These are phyloP conservation scores for Petrocephalus zakoni DNA, from an alignment of 2,113 vertebrate genomes.

Conservation along the genomic window DNA sequence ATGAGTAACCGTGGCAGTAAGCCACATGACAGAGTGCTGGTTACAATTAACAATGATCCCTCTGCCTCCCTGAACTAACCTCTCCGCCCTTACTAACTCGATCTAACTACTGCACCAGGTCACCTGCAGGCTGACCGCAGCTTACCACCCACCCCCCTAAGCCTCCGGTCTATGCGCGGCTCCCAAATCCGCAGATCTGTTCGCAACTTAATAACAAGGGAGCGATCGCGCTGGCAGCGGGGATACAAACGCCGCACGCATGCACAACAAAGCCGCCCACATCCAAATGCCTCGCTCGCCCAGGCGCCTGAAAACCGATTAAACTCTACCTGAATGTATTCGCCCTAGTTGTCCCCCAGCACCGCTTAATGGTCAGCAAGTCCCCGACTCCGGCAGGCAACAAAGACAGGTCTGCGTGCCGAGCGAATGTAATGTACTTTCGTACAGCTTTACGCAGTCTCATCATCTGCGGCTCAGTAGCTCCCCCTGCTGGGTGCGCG, in stretches of 20 bases:
- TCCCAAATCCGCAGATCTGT: background rate
- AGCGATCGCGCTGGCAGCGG: background rate
- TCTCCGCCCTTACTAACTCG: background rate
- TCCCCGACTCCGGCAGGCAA: background rate
- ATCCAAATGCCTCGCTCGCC: background rate
- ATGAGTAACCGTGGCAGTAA: background rate
- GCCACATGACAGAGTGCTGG: background rate
- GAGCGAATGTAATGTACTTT: conserved; percentile 11
- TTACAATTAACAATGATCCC: background rate
- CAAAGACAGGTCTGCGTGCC: conserved; percentile 2
- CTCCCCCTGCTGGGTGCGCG: conserved; percentile 27
- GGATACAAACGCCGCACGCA: background rate
- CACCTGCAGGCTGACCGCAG: background rate
- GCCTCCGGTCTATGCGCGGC: background rate
- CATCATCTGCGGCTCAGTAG: conserved; percentile 17
- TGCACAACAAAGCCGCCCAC: conserved; percentile 5
- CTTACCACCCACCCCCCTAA: background rate
- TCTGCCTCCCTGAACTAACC: background rate
- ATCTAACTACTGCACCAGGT: background rate
- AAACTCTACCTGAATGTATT: background rate
- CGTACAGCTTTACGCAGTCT: conserved; percentile 24
- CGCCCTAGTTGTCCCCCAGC: background rate
- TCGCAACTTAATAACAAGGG: background rate
- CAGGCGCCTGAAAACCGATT: background rate
- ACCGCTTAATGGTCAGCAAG: background rate